Evolutionary conservation across 1,140 invertebrate species (phyloP), one percentile per base, ranked within the genome.

Genomic region (Leptoteleia sp.): DNA sequence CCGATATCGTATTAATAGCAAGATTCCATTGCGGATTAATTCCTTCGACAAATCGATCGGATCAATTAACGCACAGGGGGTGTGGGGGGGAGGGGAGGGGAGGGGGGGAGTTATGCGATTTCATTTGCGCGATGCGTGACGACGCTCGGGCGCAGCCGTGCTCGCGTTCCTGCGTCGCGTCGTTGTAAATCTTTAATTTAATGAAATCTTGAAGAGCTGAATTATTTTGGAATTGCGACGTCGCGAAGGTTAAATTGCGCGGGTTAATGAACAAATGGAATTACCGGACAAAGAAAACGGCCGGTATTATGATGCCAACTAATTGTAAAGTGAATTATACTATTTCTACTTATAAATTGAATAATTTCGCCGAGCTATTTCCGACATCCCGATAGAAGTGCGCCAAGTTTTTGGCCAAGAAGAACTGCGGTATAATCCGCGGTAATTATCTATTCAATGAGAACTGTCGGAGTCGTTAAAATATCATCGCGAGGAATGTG

Each of bases 11-110:
- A 43, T 59, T 59, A 42, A 40, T 40, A 22, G 65, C 43, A 52
- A 59, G 42, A 59, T 59, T 59, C 52, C 31, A 70, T 70, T 59
- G 52, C 54, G 59, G 45, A 70, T 59, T 59, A 70, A 70, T 70
- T 70, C 25, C 45, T 59, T 59, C 19, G 15, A 17, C n/a, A 16
- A 29, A 57, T 31, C 42, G 31, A 67, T 67, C 40, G 29, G 13
- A 45, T 47, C 19, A 31, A 67, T 35, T 67, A 55, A 54, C 22
- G 12, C 27, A 7, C 33, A n/a, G n/a, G n/a, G n/a, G n/a, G n/a
- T n/a, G n/a, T n/a, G n/a, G n/a, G n/a, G n/a, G n/a, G n/a, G n/a
- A n/a, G n/a, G n/a, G n/a, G n/a, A n/a, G n/a, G n/a, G n/a, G n/a
- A n/a, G n/a, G n/a, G n/a, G 6, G 9, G n/a, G 38, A 57, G 12